Conservation (phyloP, 2,888 invertebrate species). For the Lasioglossum malachurum region DNA sequence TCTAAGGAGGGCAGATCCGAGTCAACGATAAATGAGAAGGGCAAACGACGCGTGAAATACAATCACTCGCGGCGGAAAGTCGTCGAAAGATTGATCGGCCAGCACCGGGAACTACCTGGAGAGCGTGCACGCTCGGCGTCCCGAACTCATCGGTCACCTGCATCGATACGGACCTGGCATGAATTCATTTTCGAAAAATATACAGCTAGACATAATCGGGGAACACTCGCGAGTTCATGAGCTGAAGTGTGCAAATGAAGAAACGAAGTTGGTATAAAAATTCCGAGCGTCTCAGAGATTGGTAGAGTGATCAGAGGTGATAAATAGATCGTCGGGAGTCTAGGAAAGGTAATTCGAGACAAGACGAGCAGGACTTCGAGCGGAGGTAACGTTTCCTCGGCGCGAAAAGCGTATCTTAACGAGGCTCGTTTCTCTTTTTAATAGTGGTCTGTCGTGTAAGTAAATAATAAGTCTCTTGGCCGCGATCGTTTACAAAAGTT, state of each 20-base stretch:
- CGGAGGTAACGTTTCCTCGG: background rate
- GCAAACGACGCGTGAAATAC: slow-evolving; percentile 66
- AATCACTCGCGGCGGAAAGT: slow-evolving; percentile 46
- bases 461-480: slow-evolving; percentile 44
- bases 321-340: background rate
- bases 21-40: slow-evolving; percentile 46
- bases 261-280: background rate
- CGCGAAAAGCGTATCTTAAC: slow-evolving; percentile 46
- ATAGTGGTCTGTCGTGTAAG: slow-evolving; percentile 29
- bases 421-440: slow-evolving; percentile 46
- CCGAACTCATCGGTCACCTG: background rate
- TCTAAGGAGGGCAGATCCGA: slow-evolving; percentile 15
- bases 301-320: background rate
- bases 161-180: background rate
- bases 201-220: background rate
- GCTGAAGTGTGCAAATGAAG: background rate
- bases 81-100: slow-evolving; percentile 39
- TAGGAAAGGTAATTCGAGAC: background rate
- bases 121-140: background rate
- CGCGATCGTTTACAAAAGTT: slow-evolving; percentile 36
- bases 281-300: background rate
- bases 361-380: background rate
- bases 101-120: background rate
- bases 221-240: background rate
- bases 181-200: background rate